phyloP scores from a whole-genome alignment of 1,140 invertebrate genomes.

The Drosophila sechellia region DNA sequence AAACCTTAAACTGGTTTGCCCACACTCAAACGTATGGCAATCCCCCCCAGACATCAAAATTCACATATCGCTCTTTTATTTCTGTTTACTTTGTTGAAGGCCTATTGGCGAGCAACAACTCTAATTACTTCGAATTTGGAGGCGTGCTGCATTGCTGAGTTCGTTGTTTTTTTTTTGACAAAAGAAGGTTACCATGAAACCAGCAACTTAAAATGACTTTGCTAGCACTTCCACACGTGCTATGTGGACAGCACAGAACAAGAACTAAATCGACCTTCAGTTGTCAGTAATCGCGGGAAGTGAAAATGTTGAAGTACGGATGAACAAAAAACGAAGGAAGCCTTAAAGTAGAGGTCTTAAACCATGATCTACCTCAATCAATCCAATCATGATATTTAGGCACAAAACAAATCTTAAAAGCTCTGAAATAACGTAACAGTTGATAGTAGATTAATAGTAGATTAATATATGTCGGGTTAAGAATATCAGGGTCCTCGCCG shows the following conservation, averaged over 20 bases:
- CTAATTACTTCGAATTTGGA: constrained; percentile 43
- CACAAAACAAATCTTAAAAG: neutral
- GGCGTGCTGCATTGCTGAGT: constrained; percentile 28
- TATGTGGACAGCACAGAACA: constrained; percentile 6
- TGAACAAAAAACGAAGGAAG: neutral
- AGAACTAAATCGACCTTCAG: constrained; percentile 16
- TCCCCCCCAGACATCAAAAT: neutral
- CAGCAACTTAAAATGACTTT: constrained; percentile 12
- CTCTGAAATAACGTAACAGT: too few relatives aligned
- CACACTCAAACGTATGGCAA: neutral
- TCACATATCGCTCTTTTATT: constrained; percentile 17
- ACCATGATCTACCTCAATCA: constrained; percentile 25
- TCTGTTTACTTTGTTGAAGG: constrained; percentile 44
- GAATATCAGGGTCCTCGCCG: too few relatives aligned
- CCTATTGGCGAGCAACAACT: constrained; percentile 29
- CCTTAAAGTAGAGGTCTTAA: neutral
- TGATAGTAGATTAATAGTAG: too few relatives aligned
- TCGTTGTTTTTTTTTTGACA: constrained; percentile 28
- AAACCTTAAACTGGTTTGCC: constrained; percentile 36
- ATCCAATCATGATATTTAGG: too few relatives aligned
- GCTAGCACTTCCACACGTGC: constrained; percentile 26
- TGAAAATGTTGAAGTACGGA: constrained; percentile 1
- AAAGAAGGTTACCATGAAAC: constrained; percentile 9
- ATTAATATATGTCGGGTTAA: too few relatives aligned
- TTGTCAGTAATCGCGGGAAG: constrained; percentile 1